phyloP scores from a whole-genome alignment of 2,888 invertebrate genomes.

The Chrysolina haemoptera region DNA sequence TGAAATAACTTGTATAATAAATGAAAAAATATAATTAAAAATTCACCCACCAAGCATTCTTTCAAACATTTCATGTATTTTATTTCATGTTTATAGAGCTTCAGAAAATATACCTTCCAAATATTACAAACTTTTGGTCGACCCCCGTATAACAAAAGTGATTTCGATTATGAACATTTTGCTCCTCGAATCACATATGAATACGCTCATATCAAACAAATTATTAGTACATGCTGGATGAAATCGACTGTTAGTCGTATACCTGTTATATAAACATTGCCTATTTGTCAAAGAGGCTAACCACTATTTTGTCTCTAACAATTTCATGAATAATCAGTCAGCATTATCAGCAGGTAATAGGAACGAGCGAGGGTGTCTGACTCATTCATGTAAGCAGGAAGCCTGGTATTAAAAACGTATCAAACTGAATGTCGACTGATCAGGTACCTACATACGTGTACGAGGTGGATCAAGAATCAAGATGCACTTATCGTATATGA shows the following conservation, averaged over 20 bases:
- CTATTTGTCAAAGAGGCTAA: slow-evolving; percentile 21
- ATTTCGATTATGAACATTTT: background rate
- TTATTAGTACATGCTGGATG: background rate
- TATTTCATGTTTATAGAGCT: no score
- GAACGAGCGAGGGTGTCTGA: background rate
- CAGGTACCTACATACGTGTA: no score
- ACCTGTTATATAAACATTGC: slow-evolving; percentile 7
- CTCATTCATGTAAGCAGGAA: background rate
- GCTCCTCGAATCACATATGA: no score
- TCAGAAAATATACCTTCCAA: no score
- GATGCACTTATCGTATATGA: no score
- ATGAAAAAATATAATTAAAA: no score
- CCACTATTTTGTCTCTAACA: slow-evolving; percentile 18
- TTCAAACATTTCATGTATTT: no score
- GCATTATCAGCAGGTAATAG: background rate
- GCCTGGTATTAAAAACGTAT: slow-evolving; percentile 7
- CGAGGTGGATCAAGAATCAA: no score
- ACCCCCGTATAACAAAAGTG: background rate
- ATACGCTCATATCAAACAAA: background rate
- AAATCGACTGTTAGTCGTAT: background rate
- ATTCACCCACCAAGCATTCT: no score
- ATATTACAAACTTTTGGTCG: no score
- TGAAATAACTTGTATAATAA: no score
- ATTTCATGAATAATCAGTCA: slow-evolving; percentile 16
- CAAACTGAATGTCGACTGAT: background rate